Evolutionary conservation across 23 tunicate species (phyloP), one percentile per base, ranked within the genome.

Genomic region (Styela clava): DNA sequence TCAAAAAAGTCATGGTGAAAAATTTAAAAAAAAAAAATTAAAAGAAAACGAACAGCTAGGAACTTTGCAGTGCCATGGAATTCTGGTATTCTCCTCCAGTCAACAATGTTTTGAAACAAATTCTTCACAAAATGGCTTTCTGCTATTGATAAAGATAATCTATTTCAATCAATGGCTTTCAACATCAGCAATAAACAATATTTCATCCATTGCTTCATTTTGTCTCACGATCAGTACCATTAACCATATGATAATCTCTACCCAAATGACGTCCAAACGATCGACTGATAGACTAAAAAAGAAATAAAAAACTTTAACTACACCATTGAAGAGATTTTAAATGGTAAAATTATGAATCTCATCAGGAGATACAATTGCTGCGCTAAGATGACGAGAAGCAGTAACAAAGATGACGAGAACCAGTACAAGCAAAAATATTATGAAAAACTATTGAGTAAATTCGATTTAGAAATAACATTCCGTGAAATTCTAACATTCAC

Each of bases 181-280:
- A 44, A 44, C n/a, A n/a, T n/a, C n/a, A n/a, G n/a, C n/a, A n/a
- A n/a, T n/a, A n/a, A n/a, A n/a, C n/a, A n/a, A n/a, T n/a, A n/a
- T n/a, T n/a, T n/a, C n/a, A n/a, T n/a, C n/a, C n/a, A n/a, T n/a
- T 12, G 56, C 56, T 44, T 44, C 56, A 44, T 44, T 44, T 44
- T 12, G 56, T 44, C 12, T 44, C 56, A 5, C 56, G 65, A 1
- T 76, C 81, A 16, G 67, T 76, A 64, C 81, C 81, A 24, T 76
- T 76, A 56, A 76, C 31, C 35, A 16, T 36, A 29, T 76, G 81
- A 52, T 76, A 76, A 76, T 76, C 81, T 34, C 81, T 35, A 12
- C 69, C 81, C 27, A 76, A 56, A 23, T 76, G 81, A 25, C 52
- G 51, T 44, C 81, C 81, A 76, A 76, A 76, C 28, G 65, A 31